Evolutionary conservation across 2,113 vertebrate genomes (phyloP), one percentile per base, ranked within the genome.

Genomic region (Lampris megalopsis): DNA sequence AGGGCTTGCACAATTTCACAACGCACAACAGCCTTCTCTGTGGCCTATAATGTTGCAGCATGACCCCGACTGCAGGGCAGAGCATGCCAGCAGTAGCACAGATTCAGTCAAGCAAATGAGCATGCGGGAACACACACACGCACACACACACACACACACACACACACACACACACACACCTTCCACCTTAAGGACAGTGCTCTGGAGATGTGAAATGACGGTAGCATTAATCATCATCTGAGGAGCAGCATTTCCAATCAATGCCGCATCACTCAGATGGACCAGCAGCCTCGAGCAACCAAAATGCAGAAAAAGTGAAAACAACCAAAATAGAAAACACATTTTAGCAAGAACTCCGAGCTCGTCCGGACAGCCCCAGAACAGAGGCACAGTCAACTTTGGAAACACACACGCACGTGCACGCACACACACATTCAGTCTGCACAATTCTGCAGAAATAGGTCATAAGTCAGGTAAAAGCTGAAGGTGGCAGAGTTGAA

Each of bases 21-120:
- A 85, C 81, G 67, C 63, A 87, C 76, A 79, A 82, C 64, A 84
- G 68, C 79, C 71, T 83, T 77, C 77, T 79, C 57, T 45, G 74
- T 65, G 75, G 71, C 69, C 65, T 65, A 81, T 56, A 84, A 77
- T 72, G 59, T 72, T 68, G 36, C 70, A 72, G 64, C 56, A 24
- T 84, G 82, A 86, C 81, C 83, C 72, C 58, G 50, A 74, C 78
- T 75, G 71, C 62, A 73, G 64, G 78, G 45, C 62, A 68, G 38
- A 42, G 36, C 37, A n/a, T 48, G 56, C 64, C 75, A 43, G 74
- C 69, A 38, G 61, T 47, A 76, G 63, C 35, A 60, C 71, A 37
- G 36, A 76, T 72, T 74, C 49, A n/a, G 82, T 77, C 66, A 64
- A 71, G 67, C 48, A 50, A 70, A 64, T 43, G 41, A 60, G 37